Percentiles rank a stretch among this genome's conserved stretches.
phyloP scores from a whole-genome alignment of 2,888 invertebrate genomes.

The Nomada flava region DNA sequence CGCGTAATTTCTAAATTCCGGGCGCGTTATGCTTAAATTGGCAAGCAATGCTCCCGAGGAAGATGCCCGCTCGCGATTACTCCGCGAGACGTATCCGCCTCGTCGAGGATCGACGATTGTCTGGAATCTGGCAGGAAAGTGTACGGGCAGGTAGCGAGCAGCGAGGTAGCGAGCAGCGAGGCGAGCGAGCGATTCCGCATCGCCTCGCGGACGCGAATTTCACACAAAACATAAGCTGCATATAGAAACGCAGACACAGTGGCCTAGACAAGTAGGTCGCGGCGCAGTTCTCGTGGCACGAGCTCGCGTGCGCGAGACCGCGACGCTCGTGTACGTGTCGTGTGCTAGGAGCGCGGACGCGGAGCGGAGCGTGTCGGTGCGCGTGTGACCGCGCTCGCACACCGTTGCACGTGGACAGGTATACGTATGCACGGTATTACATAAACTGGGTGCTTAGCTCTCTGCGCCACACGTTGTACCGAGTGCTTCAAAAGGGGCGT shows the following conservation, averaged over 20 bases:
- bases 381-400: slow-evolving; percentile 37
- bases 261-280: slow-evolving; percentile 84
- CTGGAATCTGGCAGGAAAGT: slow-evolving; percentile 62
- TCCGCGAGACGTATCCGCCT: slow-evolving; percentile 53
- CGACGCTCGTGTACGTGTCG: slow-evolving; percentile 39
- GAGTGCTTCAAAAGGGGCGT: slow-evolving; percentile 10
- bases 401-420: slow-evolving; percentile 45
- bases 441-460: slow-evolving; percentile 75
- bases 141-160: slow-evolving; percentile 2
- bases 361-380: slow-evolving; percentile 47
- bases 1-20: background rate
- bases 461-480: slow-evolving; percentile 49
- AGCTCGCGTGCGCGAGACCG: slow-evolving; percentile 74
- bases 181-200: slow-evolving; percentile 47
- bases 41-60: background rate
- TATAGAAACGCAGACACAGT: slow-evolving; percentile 79
- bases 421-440: slow-evolving; percentile 73
- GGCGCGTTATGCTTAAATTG: background rate
- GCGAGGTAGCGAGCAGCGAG: slow-evolving; percentile 14
- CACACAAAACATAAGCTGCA: slow-evolving; percentile 73
- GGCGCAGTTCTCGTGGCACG: slow-evolving; percentile 82
- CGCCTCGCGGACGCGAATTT: slow-evolving; percentile 64
- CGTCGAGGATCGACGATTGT: slow-evolving; percentile 57
- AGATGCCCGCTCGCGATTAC: slow-evolving; percentile 16
- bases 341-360: slow-evolving; percentile 28